Evolutionary conservation across 2,888 invertebrate species (phyloP), one percentile per base, ranked within the genome.

Genomic region (Stenodera caucasica): DNA sequence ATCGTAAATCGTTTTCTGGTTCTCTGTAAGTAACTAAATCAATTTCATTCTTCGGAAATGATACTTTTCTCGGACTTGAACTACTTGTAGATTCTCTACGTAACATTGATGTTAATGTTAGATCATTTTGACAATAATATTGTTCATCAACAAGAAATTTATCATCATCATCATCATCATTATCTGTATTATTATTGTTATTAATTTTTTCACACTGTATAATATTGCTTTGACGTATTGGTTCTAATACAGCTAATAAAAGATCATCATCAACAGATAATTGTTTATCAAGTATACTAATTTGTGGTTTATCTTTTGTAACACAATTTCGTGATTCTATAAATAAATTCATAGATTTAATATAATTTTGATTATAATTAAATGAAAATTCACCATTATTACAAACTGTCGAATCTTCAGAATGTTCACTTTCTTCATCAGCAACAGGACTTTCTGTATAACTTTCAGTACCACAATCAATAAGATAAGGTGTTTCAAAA

Each of bases 401-500:
- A 64, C 71, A 72, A 26, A 69, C 60, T 40, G 70, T 66, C 29
- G 70, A 70, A 51, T 72, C 67, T 54, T 74, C 71, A 37, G 69
- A 73, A 49, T 71, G 70, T 65, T 70, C 70, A 64, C 69, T 70
- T 40, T 71, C 71, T 59, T 74, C 75, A 57, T 75, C 74, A 40
- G 69, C 66, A 61, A 71, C 64, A 37, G 72, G 72, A 60, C 72
- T 72, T 55, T 72, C 72, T 52, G 69, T 71, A 62, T 70, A 73
- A 67, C 73, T 75, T 65, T 75, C 76, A 30, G 75, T 75, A 55
- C 72, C 74, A 70, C 75, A 76, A 62, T 76, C 77, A 61, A 73
- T 70, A 52, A 74, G 67, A 63, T 72, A 65, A 65, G 74, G 72
- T 67, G 75, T 69, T 65, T 70, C 73, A 72, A 70, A 68, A 64